These are phyloP conservation scores for Cepaea nemoralis DNA, from an alignment of 1,140 invertebrate species.

Conservation along the genomic window DNA sequence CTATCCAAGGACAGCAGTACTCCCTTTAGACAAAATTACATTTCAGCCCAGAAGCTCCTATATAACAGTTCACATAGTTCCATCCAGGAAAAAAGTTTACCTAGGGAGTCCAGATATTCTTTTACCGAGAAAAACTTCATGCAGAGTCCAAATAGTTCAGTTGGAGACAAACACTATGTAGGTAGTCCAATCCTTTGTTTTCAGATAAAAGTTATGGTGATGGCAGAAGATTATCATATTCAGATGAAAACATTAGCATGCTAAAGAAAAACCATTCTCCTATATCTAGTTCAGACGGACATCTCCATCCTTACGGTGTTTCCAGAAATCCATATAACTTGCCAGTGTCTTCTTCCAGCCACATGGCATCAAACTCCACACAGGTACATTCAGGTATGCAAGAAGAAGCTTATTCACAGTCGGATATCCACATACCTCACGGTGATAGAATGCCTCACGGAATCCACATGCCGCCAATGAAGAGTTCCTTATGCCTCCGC, in stretches of 20 bases:
- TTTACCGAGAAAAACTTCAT: background rate
- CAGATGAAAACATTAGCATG: conserved; percentile 16
- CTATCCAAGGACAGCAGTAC: conserved; percentile 14
- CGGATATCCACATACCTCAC: conserved; percentile 10
- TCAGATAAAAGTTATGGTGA: conserved; percentile 15
- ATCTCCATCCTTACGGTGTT: conserved; percentile 10
- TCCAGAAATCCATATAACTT: conserved; percentile 26
- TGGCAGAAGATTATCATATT: background rate
- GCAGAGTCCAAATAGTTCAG: conserved; percentile 12
- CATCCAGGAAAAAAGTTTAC: background rate
- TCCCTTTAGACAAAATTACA: conserved; percentile 15
- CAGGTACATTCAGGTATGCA: conserved; percentile 19
- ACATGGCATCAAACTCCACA: background rate
- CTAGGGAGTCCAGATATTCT: background rate
- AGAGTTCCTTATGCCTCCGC: background rate
- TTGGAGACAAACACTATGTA: conserved; percentile 4
- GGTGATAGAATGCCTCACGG: conserved; percentile 16
- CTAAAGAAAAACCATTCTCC: conserved; percentile 31
- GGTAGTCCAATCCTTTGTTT: background rate
- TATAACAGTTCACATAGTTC: conserved; percentile 1
- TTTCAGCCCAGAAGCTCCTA: conserved; percentile 22
- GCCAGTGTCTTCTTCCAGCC: conserved; percentile 8
- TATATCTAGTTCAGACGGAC: background rate
- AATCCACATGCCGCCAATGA: conserved; percentile 17
- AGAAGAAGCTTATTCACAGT: background rate